Base-by-base conservation (phyloP, 2,797 vertebrate species). In the Dallia pectoralis region DNA sequence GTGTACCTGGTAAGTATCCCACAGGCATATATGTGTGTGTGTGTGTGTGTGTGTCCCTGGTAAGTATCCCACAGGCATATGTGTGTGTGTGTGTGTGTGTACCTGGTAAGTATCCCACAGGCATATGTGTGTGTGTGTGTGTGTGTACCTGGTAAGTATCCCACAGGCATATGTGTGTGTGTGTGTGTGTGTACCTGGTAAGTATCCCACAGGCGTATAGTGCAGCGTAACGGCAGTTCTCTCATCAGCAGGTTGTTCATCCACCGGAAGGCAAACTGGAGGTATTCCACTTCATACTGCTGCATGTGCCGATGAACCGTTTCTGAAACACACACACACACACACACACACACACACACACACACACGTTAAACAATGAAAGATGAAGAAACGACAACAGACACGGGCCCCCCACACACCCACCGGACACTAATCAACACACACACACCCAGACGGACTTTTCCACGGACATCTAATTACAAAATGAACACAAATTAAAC, bases 171-270 rank as follows among this genome's bases (percentile, higher is more conserved):
- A n/a, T n/a, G n/a, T n/a, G n/a, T n/a, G 25, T 16, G 59, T 29
- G 59, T 16, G 25, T 16, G 59, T 29, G 59, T 61, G 47, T 73
- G 30, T 90, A 96, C 95, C 94, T 96, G 95, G 85, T 95, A 96
- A 0, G 95, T 96, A 84, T 96, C 95, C 95, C 95, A 96, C 64
- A 96, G 91, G 74, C 95, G 93, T 82, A 94, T 83, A 64, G 92
- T 92, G 72, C 93, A 93, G 25, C 12, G 89, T 61, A 93, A 87
- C 0, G 94, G 93, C 80, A 95, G 81, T 80, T 95, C 94, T 74
- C 95, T 91, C 95, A 96, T 96, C 0, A 96, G 91, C 69, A 96
- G 89, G 77, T 96, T 96, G 88, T 96, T 96, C 95, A 96, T 96
- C 95, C 95, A 96, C 18, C 95, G 94, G 62, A 96, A 96, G 82